Percentiles rank a stretch among this genome's conserved stretches.
Evolutionary conservation across 2,113 vertebrate genomes (phyloP).

Genomic region (Passer domesticus): DNA sequence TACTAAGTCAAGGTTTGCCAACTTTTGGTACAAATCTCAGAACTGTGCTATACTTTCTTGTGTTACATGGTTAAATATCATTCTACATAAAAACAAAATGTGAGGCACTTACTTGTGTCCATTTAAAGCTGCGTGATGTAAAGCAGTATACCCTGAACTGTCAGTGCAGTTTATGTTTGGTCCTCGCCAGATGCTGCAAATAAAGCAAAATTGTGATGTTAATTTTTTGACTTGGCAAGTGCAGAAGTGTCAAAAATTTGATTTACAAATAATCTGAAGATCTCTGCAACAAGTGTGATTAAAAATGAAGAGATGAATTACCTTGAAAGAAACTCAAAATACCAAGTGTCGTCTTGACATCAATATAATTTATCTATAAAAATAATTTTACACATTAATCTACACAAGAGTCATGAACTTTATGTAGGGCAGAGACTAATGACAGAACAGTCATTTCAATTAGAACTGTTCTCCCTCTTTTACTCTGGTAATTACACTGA

Average conservation of each 20-base stretch:
- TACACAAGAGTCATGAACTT: not conserved
- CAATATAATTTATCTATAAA: slow-evolving; percentile 22
- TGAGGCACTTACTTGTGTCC: slow-evolving; percentile 89
- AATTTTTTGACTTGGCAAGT: not conserved
- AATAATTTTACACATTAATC: not conserved
- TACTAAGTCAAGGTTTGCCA: not conserved
- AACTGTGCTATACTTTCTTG: not conserved
- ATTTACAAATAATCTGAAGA: not conserved
- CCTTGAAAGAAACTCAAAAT: not conserved
- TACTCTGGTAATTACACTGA: not conserved
- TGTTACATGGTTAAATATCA: not conserved
- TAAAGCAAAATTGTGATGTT: slow-evolving; percentile 64
- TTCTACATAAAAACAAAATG: not conserved
- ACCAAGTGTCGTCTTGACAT: not conserved
- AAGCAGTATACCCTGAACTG: slow-evolving; percentile 91
- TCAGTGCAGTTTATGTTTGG: slow-evolving; percentile 95
- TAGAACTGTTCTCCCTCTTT: not conserved
- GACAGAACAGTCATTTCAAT: not conserved
- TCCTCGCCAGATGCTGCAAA: slow-evolving; percentile 92
- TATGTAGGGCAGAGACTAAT: slow-evolving; percentile 17
- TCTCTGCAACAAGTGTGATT: not conserved
- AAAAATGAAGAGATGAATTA: not conserved
- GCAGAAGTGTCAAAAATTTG: not conserved
- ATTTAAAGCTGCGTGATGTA: slow-evolving; percentile 92
- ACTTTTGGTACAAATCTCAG: not conserved